phyloP scores from a whole-genome alignment of 2,888 invertebrate species.

The Acleris laterana region DNA sequence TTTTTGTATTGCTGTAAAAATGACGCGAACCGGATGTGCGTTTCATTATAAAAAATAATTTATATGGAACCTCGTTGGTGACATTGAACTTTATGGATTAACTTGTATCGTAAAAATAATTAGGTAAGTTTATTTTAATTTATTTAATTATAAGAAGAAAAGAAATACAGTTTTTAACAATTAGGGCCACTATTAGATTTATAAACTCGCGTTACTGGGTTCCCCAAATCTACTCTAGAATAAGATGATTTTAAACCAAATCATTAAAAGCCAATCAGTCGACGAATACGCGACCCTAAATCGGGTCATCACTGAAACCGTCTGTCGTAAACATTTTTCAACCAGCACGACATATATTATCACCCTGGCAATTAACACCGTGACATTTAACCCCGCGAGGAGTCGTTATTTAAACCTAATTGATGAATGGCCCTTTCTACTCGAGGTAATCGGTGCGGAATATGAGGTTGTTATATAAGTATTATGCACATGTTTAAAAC shows the following conservation, averaged over 20 bases:
- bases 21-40: too few species aligned
- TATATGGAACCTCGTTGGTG: too few species aligned
- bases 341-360: constrained; percentile 49
- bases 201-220: neutral
- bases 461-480: constrained; percentile 1
- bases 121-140: too few species aligned
- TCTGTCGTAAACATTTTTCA: constrained; percentile 44
- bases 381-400: constrained; percentile 50
- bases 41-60: too few species aligned
- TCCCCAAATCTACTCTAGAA: neutral
- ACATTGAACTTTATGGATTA: too few species aligned
- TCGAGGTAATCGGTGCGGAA: constrained; percentile 40
- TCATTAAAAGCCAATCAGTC: constrained; percentile 1
- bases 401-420: constrained; percentile 58
- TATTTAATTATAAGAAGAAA: too few species aligned
- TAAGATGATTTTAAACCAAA: constrained; percentile 7
- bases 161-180: too few species aligned
- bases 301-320: constrained; percentile 2
- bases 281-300: too few species aligned
- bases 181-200: too few species aligned
- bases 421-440: constrained; percentile 56
- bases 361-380: constrained; percentile 48
- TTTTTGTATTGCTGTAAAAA: too few species aligned
- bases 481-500: constrained; percentile 38
- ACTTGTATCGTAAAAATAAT: too few species aligned